These are phyloP conservation scores for Melipona beecheii DNA, from an alignment of 2,888 invertebrate species.

Conservation along the genomic window DNA sequence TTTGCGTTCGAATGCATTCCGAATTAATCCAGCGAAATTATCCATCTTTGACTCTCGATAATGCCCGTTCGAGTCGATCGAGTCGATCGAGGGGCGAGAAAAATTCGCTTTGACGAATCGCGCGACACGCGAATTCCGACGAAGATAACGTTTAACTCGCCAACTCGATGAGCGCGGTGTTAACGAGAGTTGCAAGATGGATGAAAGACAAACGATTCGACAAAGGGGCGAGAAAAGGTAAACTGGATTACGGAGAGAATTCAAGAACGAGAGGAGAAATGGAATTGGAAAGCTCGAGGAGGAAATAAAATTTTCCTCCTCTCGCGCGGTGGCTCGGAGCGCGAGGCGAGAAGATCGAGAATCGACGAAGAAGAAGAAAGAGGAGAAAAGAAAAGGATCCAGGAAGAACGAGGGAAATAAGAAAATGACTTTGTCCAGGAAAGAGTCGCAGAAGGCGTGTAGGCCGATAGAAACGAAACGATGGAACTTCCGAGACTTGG, in stretches of 20 bases:
- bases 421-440: neutral
- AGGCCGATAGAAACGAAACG: constrained; percentile 1
- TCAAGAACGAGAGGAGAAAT: constrained; percentile 17
- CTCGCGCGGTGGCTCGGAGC: too few relatives aligned
- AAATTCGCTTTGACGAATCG: neutral
- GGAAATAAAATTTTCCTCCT: constrained; percentile 18
- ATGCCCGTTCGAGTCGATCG: neutral
- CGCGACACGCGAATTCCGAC: neutral
- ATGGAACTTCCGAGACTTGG: neutral
- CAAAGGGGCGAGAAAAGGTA: neutral
- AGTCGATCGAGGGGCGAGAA: neutral
- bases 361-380: neutral
- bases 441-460: neutral
- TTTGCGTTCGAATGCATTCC: neutral
- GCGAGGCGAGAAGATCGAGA: neutral
- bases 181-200: neutral
- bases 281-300: constrained; percentile 9
- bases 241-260: constrained; percentile 12
- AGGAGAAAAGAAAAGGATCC: neutral
- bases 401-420: neutral
- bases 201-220: neutral
- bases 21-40: neutral
- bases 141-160: too few relatives aligned
- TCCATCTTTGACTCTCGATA: neutral
- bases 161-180: neutral